A percentile compares a stretch with the other conserved stretches of the same genome.
Conservation (phyloP, 2,888 invertebrate genomes). For the Drosophila dives region DNA sequence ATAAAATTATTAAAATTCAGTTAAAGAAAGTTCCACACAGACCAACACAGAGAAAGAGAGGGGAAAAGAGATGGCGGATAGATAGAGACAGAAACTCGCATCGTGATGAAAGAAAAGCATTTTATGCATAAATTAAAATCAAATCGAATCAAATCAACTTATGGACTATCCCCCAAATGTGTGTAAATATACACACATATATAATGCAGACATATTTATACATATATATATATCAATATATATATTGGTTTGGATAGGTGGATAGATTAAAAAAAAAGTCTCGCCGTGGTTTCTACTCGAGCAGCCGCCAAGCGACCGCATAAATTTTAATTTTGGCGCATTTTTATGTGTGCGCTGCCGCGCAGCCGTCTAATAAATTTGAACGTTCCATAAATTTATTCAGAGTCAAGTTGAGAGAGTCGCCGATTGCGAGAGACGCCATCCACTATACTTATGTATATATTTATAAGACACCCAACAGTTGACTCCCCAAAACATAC, state of each 20-base stretch:
- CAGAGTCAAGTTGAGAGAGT: slow-evolving; percentile 72
- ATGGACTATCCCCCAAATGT: slow-evolving; percentile 47
- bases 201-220: neutral
- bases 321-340: slow-evolving; percentile 80
- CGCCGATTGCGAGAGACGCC: slow-evolving; percentile 5
- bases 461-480: slow-evolving; percentile 11
- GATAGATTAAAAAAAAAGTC: slow-evolving; percentile 10
- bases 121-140: slow-evolving; percentile 81
- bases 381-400: slow-evolving; percentile 74
- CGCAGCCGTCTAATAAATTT: slow-evolving; percentile 72
- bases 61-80: slow-evolving; percentile 10
- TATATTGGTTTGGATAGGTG: neutral
- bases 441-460: neutral
- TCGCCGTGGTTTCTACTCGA: slow-evolving; percentile 47
- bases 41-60: slow-evolving; percentile 12
- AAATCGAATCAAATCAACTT: slow-evolving; percentile 80
- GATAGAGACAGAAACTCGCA: slow-evolving; percentile 43
- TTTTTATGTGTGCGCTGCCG: slow-evolving; percentile 68
- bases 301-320: slow-evolving; percentile 53
- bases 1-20: slow-evolving; percentile 82
- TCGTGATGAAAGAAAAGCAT: slow-evolving; percentile 80
- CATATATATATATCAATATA: neutral
- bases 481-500: slow-evolving; percentile 1
- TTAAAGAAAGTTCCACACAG: slow-evolving; percentile 74
- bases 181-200: neutral